Evolutionary conservation across 2,797 vertebrate genomes (phyloP), one percentile per base, ranked within the genome.

Genomic region (Peromyscus nudipes): DNA sequence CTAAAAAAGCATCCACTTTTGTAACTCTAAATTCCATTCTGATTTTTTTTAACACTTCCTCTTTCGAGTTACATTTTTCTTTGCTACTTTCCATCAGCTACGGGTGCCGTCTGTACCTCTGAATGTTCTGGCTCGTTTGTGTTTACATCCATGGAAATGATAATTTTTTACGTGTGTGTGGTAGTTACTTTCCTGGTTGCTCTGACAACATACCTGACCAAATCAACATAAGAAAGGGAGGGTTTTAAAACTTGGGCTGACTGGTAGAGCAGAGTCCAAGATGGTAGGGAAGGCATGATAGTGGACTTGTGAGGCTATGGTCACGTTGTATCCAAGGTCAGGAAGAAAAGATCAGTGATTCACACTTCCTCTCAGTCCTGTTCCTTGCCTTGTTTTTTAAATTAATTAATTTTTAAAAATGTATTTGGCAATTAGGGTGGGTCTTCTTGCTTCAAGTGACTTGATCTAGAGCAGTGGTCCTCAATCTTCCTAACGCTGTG

Each of bases 1-100:
- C 95, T 96, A 96, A 97, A 97, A 98, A 98, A 96, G 98, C 97
- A 98, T 98, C 98, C 94, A 96, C 71, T 96, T 96, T 93, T 79
- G 76, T 71, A 95, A 87, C 76, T 96, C n/a, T 73, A 81, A 95
- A 97, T 98, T 98, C 96, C 91, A 91, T 97, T 98, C 96, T 97
- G 91, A 84, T 95, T 97, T 97, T 94, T 97, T 90, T 60, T 92
- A 3, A 40, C 69, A 49, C 64, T 86, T 69, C 77, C 52, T 86
- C 65, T 97, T 76, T 93, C 14, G 46, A 83, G 25, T 62, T 71
- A 43, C 6, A 80, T 80, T 90, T 82, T 46, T 16, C 3, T 55
- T 31, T 37, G 62, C n/a, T 7, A 40, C 14, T 79, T 94, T 43
- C 93, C 29, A 79, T n/a, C 1, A 82, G 40, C 49, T 31, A n/a